Evolutionary conservation across 2,797 vertebrate species (phyloP).

Genomic region (Xiphorhynchus erythropygius): DNA sequence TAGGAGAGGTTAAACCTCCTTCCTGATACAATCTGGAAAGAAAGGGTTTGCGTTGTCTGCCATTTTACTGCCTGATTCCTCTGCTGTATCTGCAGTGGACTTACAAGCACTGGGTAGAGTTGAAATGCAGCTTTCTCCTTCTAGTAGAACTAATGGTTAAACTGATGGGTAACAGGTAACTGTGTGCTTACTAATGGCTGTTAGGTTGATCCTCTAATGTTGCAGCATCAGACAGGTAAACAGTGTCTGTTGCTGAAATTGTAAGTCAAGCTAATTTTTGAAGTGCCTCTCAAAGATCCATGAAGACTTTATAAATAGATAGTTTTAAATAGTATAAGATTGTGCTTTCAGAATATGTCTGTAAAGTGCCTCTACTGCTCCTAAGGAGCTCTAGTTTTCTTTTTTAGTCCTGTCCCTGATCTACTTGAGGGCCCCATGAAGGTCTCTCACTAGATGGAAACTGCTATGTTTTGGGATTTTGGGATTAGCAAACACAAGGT

Average conservation of each 20-base stretch:
- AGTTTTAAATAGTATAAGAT: slow-evolving; percentile 26
- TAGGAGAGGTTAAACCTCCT: background rate
- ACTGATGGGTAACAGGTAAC: background rate
- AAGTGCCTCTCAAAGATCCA: slow-evolving; percentile 16
- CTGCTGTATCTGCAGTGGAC: background rate
- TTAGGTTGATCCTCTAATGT: background rate
- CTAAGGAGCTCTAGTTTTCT: background rate
- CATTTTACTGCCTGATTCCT: background rate
- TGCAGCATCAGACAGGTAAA: background rate
- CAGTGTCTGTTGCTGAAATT: background rate
- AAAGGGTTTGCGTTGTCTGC: background rate
- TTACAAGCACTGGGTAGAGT: background rate
- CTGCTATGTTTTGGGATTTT: background rate
- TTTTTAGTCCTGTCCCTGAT: background rate
- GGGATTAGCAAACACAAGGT: background rate
- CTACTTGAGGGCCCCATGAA: background rate
- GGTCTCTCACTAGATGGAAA: background rate
- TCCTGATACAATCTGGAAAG: background rate
- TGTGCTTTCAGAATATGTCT: background rate
- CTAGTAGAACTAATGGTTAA: background rate
- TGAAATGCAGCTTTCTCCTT: background rate
- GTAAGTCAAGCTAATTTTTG: slow-evolving; percentile 9
- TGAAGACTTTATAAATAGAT: slow-evolving; percentile 44
- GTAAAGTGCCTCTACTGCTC: background rate
- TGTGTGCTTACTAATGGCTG: background rate